Evolutionary conservation across 2,113 vertebrate genomes (phyloP), one percentile per base, ranked within the genome.

Genomic region (Callipepla californica): DNA sequence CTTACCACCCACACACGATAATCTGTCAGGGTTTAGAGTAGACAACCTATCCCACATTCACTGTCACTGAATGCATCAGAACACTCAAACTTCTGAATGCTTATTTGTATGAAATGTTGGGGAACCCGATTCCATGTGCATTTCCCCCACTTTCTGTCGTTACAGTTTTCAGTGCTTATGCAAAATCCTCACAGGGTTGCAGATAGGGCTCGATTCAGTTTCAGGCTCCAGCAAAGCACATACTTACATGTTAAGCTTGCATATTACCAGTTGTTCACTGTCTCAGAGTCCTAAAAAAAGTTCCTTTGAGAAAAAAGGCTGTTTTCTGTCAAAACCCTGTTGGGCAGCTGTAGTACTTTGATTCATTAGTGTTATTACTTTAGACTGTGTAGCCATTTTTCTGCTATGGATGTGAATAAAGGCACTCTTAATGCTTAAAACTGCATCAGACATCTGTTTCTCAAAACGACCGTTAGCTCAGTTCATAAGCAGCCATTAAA

Each of bases 381-480:
- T 73, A 89, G 89, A 75, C 85, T 78, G 51, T 91, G 76, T 93
- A 96, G 92, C 82, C 82, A 75, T 88, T 95, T 94, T 92, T 91
- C 86, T 95, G 88, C 87, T 95, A 93, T 88, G 92, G 89, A 96
- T 91, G 93, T 85, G 89, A 91, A 96, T 95, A 93, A 95, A 96
- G 92, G 79, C 86, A 87, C 83, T 95, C 75, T 91, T 89, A 81
- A 88, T 92, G 72, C 88, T 94, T 93, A 74, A 91, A 94, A 91
- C 87, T 94, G 76, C 80, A 68, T 78, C 0, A 15, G 90, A 96
- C 95, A 95, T 90, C 92, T 93, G 93, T 95, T 96, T 96, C 92
- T 92, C 74, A 91, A 85, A 95, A 87, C 83, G 65, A 85, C 84
- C 92, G 53, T 91, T 95, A 89, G 88, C 89, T 96, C 72, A 75